Conservation (phyloP, 1,140 invertebrate genomes). For the Zophobas morio region DNA sequence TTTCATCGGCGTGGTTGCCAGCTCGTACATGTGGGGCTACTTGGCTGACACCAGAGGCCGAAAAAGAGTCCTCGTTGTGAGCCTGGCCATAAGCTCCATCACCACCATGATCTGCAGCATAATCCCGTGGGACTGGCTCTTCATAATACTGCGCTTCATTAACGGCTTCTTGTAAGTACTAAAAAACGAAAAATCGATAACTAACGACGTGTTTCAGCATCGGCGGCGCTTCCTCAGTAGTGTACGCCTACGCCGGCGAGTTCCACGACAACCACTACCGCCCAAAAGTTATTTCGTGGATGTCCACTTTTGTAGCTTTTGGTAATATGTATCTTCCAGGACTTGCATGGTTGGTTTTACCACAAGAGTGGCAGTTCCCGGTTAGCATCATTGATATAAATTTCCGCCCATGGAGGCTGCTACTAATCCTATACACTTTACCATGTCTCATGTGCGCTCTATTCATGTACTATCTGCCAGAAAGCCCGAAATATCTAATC, state of each 20-base stretch:
- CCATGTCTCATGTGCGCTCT: constrained; percentile 71
- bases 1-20: constrained; percentile 65
- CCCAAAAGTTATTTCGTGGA: constrained; percentile 70
- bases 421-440: constrained; percentile 72
- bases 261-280: constrained; percentile 71
- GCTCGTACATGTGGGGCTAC: constrained; percentile 66
- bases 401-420: constrained; percentile 75
- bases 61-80: constrained; percentile 72
- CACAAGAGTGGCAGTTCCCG: constrained; percentile 66
- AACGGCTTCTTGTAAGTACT: constrained; percentile 78
- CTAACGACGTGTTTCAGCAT: constrained; percentile 67
- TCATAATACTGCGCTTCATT: constrained; percentile 74
- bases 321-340: constrained; percentile 78
- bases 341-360: constrained; percentile 77
- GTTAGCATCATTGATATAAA: constrained; percentile 58
- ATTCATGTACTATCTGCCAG: constrained; percentile 74
- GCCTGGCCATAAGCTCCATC: constrained; percentile 72
- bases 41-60: constrained; percentile 65
- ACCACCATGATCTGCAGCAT: constrained; percentile 74
- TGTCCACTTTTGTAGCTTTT: constrained; percentile 77
- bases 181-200: constrained; percentile 37
- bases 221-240: constrained; percentile 76
- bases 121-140: constrained; percentile 72
- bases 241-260: constrained; percentile 79
- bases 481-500: constrained; percentile 85